Conservation (phyloP, 2,888 invertebrate genomes). For the Andrena dorsata region DNA sequence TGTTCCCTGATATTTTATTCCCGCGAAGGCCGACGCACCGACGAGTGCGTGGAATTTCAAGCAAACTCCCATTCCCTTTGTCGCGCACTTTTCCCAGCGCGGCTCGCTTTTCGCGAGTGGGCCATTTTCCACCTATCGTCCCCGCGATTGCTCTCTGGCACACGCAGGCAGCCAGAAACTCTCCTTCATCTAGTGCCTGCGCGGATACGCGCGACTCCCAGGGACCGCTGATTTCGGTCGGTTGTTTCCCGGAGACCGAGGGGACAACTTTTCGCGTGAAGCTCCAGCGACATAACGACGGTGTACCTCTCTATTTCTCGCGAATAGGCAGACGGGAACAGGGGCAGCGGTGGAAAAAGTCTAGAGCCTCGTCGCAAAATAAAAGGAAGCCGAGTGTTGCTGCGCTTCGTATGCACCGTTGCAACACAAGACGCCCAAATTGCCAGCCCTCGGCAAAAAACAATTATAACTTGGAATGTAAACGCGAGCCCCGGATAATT, state of each 20-base stretch:
- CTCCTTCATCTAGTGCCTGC: slow-evolving; percentile 21
- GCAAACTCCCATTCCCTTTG: slow-evolving; percentile 45
- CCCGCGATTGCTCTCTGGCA: not conserved
- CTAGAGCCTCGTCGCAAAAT: not conserved
- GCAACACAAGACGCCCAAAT: not conserved
- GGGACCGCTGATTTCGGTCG: slow-evolving; percentile 48
- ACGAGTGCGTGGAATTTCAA: slow-evolving; percentile 1
- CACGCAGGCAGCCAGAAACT: slow-evolving; percentile 24
- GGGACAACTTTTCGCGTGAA: not conserved
- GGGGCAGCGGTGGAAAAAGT: not conserved
- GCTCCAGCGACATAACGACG: not conserved
- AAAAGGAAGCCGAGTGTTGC: not conserved
- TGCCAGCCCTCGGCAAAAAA: not conserved
- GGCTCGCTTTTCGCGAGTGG: slow-evolving; percentile 10
- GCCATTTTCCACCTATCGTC: slow-evolving; percentile 43
- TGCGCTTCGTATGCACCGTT: not conserved
- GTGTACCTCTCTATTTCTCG: not conserved
- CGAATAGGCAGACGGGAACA: not conserved
- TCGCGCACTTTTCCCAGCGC: not conserved
- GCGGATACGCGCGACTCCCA: slow-evolving; percentile 1
- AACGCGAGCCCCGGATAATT: slow-evolving; percentile 33
- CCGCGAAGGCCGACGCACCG: not conserved
- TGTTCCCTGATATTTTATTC: not conserved
- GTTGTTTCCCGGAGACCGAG: slow-evolving; percentile 24
- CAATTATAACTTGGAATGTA: slow-evolving; percentile 23